Conservation (phyloP, 2,797 vertebrate genomes). For the Pteropus rufus region DNA sequence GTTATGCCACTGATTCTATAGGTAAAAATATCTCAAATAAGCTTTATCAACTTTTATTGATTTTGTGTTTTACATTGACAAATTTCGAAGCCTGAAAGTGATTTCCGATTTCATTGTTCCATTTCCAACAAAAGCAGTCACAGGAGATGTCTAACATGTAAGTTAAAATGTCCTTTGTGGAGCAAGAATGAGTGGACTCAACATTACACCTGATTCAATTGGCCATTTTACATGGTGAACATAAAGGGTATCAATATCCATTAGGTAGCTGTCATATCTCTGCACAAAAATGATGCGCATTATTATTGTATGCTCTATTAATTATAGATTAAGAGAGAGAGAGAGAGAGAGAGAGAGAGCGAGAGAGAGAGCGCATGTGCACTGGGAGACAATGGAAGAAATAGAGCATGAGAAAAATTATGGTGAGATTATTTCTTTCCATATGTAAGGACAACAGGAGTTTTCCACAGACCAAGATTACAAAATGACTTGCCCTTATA, state of each 20-base stretch:
- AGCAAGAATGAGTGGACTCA: neutral
- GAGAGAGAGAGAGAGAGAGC: neutral
- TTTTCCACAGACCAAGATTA: neutral
- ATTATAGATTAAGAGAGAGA: neutral
- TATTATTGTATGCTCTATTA: neutral
- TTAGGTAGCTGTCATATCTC: neutral
- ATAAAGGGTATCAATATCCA: neutral
- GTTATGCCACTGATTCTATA: neutral
- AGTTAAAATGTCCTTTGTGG: neutral
- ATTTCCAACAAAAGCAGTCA: neutral
- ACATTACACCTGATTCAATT: neutral
- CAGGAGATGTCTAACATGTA: neutral
- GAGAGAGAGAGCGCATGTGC: too few relatives aligned
- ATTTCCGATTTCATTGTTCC: neutral
- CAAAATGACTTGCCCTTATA: neutral
- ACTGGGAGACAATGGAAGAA: neutral
- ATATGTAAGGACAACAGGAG: neutral
- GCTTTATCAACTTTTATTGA: neutral
- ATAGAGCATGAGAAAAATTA: neutral
- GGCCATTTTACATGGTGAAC: neutral
- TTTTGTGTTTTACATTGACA: neutral
- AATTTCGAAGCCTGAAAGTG: neutral
- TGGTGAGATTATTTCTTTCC: neutral
- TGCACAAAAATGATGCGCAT: neutral
- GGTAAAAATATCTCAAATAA: neutral